A percentile compares a stretch with the other conserved stretches of the same genome.
Conservation (phyloP, 2,797 vertebrate species). For the Podarcis siculus region DNA sequence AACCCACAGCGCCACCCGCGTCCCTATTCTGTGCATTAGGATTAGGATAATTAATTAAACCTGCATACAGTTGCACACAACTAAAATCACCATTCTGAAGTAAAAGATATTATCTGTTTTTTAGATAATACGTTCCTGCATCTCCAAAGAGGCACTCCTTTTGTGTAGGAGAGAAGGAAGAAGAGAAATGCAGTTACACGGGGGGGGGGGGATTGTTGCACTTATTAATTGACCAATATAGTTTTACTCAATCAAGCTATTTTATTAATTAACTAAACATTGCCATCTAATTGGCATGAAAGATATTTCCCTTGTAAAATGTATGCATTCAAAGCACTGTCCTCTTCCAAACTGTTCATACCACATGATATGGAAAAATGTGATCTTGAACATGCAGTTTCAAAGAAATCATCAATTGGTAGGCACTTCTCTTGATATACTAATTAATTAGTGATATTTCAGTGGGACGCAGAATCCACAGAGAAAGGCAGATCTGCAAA, state of each 20-base stretch:
- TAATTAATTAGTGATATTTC: background rate
- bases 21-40: background rate
- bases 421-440: background rate
- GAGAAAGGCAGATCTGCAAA: background rate
- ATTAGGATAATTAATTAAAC: background rate
- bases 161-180: background rate
- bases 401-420: background rate
- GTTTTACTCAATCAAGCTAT: background rate
- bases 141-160: background rate
- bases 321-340: background rate
- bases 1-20: too few species aligned
- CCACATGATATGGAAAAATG: background rate
- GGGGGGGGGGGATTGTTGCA: background rate
- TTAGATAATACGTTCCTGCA: background rate
- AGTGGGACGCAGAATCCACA: background rate
- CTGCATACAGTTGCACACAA: background rate
- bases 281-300: background rate
- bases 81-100: background rate
- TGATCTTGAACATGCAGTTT: background rate
- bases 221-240: background rate
- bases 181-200: background rate
- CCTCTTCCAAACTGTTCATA: background rate
- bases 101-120: background rate
- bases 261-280: background rate
- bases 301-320: background rate